phyloP scores from a whole-genome alignment of 2,113 vertebrate genomes.

The Shinisaurus crocodilurus region DNA sequence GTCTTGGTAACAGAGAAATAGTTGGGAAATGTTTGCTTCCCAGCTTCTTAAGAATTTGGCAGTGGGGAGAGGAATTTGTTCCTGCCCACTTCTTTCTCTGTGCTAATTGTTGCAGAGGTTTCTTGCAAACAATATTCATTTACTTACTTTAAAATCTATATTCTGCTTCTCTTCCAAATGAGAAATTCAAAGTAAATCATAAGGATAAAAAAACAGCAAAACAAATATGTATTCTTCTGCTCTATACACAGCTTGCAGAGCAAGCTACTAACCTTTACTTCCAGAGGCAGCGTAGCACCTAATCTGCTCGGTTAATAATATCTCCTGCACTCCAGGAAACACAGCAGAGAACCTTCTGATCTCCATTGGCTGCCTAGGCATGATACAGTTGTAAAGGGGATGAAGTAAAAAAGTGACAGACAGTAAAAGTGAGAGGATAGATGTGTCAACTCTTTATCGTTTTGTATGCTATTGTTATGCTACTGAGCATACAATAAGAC shows the following conservation, averaged over 20 bases:
- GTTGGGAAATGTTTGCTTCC: neutral
- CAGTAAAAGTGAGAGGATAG: neutral
- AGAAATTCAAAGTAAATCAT: neutral
- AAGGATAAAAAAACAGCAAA: neutral
- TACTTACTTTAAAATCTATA: neutral
- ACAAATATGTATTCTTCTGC: neutral
- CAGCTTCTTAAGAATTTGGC: neutral
- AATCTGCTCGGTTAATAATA: neutral
- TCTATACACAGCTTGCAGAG: neutral
- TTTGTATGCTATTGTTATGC: neutral
- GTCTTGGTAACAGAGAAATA: neutral
- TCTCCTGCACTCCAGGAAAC: neutral
- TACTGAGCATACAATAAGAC: neutral
- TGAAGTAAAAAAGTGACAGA: neutral
- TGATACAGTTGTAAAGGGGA: neutral
- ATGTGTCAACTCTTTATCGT: neutral
- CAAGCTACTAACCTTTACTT: neutral
- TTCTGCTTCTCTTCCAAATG: neutral
- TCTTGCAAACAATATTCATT: neutral
- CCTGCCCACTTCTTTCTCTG: neutral
- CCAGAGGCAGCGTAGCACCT: neutral
- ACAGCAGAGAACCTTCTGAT: neutral
- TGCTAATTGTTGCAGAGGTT: neutral
- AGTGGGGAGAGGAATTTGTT: neutral
- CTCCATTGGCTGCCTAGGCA: too few species aligned